Evolutionary conservation across 2,797 vertebrate species (phyloP), one percentile per base, ranked within the genome.

Genomic region (Phoxinus dragarum): DNA sequence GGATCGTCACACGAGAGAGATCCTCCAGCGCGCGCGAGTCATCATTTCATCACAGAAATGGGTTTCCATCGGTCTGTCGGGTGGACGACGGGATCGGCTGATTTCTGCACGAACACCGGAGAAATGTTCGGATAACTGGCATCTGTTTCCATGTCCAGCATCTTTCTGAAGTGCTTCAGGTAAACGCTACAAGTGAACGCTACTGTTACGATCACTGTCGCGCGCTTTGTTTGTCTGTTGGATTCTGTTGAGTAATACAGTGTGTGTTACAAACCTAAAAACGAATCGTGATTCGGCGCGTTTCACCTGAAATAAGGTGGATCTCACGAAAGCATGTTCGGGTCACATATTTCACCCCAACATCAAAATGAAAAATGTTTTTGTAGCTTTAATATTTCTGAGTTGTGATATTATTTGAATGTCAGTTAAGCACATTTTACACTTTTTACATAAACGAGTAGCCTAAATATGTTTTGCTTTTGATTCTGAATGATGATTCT

Each of bases 151-250:
- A 16, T 72, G 52, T n/a, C 17, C 84, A 73, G 16, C 84, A 34
- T 78, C 75, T 71, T 47, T 78, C 75, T 69, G 27, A 79, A 79
- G 82, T 54, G 76, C 23, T 80, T 80, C 68, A 85, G 84, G 84
- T 85, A 85, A 80, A 78, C 38, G 75, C 82, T 80, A 85, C 84
- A 85, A 85, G 84, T 85, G 84, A 85, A 49, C 64, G 44, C 66
- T 19, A 52, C 75, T 72, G 38, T 72, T 79, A 19, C 83, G 69
- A 5, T 54, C 31, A 9, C 54, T 12, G 73, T 54, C 82, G 47
- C 36, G 42, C 17, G 19, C 42, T 68, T 76, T 76, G n/a, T 44
- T 56, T 11, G 42, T 47, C 54, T 27, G 52, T n/a, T 17, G 38
- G 10, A 12, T 80, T 80, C 42, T 38, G 40, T 34, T 47, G 52